Conservation (phyloP, 2,797 vertebrate species). For the Hydrocynus forskahlii region DNA sequence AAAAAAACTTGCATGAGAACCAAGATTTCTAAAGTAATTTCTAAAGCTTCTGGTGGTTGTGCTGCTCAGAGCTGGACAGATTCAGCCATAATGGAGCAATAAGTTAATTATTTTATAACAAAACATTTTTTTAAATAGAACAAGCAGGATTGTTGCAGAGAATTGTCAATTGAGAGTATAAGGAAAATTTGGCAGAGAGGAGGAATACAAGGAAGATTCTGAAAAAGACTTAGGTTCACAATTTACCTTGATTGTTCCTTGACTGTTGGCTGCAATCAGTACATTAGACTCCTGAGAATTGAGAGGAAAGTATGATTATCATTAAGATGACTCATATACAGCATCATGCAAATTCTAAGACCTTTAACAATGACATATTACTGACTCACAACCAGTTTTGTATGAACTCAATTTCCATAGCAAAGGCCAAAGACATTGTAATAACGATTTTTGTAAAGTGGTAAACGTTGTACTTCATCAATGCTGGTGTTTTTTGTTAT, state of each 20-base stretch:
- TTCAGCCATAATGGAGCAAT: neutral
- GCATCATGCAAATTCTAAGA: too few relatives aligned
- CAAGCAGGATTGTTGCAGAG: neutral
- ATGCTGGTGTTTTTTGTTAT: too few relatives aligned
- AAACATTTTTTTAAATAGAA: neutral
- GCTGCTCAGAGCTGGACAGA: neutral
- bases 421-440: too few relatives aligned
- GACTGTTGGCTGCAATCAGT: slow-evolving; percentile 99
- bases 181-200: slow-evolving; percentile 3
- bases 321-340: neutral
- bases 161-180: neutral
- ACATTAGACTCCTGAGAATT: slow-evolving; percentile 93
- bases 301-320: slow-evolving; percentile 19
- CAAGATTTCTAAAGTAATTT: neutral
- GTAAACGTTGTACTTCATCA: too few relatives aligned
- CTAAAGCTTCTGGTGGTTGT: too few relatives aligned
- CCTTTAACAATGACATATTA: too few relatives aligned
- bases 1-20: slow-evolving; percentile 23
- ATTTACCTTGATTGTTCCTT: slow-evolving; percentile 99
- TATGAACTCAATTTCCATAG: too few relatives aligned
- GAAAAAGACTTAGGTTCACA: neutral
- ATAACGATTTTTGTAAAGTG: too few relatives aligned
- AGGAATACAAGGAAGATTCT: neutral
- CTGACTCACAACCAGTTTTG: too few relatives aligned
- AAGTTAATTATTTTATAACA: neutral